phyloP scores from a whole-genome alignment of 2,113 vertebrate species.

The Coreoperca whiteheadi region DNA sequence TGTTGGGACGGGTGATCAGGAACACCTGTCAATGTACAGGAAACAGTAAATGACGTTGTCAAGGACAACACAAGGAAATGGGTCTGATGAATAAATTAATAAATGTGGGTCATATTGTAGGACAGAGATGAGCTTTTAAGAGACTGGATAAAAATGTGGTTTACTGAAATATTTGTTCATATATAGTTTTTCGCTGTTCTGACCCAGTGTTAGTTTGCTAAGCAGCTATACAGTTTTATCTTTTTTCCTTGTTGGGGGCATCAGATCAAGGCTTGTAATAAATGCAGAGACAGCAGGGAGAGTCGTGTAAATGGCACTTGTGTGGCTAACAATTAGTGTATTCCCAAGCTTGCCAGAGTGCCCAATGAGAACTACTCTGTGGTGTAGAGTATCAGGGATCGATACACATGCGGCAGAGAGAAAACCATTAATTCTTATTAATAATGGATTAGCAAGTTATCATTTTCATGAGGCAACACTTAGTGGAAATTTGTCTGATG shows the following conservation, averaged over 20 bases:
- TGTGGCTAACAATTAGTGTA: constrained; percentile 75
- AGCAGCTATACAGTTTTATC: constrained; percentile 15
- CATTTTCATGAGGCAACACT: constrained; percentile 83
- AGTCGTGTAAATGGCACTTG: constrained; percentile 71
- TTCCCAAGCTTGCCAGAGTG: constrained; percentile 70
- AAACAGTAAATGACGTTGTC: background rate
- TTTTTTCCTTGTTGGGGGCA: constrained; percentile 27
- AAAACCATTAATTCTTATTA: constrained; percentile 84
- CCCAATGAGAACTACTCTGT: constrained; percentile 71
- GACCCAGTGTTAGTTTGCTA: background rate
- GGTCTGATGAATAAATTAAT: constrained; percentile 8
- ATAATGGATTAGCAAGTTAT: constrained; percentile 86
- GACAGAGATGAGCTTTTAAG: background rate
- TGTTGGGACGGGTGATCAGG: constrained; percentile 28
- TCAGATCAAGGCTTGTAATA: constrained; percentile 55
- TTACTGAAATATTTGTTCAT: background rate
- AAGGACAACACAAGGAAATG: constrained; percentile 12
- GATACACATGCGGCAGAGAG: constrained; percentile 75
- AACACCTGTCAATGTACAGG: constrained; percentile 31
- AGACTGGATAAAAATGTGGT: background rate
- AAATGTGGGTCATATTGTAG: constrained; percentile 5
- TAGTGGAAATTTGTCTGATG: constrained; percentile 82
- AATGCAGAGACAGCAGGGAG: constrained; percentile 68
- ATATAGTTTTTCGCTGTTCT: background rate
- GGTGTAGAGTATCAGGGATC: constrained; percentile 79